These are phyloP conservation scores for Nasonia giraulti DNA, from an alignment of 1,140 invertebrate genomes.

Conservation along the genomic window DNA sequence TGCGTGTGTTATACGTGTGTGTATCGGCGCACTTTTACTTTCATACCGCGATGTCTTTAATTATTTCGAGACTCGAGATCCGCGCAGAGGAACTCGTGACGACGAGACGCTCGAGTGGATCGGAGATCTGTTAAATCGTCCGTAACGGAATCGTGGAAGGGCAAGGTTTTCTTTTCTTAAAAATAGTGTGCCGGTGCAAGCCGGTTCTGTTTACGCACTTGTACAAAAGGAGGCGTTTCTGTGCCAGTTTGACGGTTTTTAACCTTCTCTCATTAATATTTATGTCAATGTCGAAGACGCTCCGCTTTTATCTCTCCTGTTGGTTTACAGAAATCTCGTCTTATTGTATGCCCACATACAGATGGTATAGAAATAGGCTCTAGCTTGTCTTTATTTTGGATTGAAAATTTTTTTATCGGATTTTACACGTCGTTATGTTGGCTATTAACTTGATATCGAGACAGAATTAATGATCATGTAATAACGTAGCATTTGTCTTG, in stretches of 20 bases:
- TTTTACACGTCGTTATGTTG: no score
- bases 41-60: not conserved
- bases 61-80: not conserved
- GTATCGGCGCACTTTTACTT: not conserved
- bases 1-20: not conserved
- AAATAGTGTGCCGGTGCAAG: not conserved
- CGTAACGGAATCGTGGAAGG: not conserved
- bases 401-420: no score
- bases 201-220: not conserved
- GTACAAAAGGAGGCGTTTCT: not conserved
- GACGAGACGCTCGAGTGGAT: not conserved
- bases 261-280: not conserved
- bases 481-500: no score
- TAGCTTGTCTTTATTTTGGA: no score
- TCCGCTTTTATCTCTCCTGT: no score
- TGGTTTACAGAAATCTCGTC: no score
- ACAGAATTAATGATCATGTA: no score
- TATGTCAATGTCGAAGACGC: not conserved
- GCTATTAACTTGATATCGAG: no score
- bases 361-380: no score
- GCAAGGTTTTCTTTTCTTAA: constrained; percentile 1
- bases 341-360: no score
- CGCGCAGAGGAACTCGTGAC: not conserved
- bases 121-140: not conserved
- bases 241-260: not conserved